Base-by-base conservation (phyloP, 2,888 invertebrate species). In the Notodonta dromedarius region DNA sequence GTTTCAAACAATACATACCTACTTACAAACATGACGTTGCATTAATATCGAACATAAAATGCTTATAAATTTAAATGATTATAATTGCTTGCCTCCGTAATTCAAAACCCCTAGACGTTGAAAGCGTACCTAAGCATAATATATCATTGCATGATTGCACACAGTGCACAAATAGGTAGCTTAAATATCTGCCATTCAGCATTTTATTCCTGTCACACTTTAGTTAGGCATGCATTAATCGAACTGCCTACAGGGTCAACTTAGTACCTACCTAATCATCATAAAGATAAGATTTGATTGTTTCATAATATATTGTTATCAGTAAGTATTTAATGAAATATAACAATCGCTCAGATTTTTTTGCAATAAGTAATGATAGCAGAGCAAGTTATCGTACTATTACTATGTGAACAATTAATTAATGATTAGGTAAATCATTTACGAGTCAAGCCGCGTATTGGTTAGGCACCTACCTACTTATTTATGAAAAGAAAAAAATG, bases 231-330 rank as follows among this genome's bases (percentile, higher is more conserved):
- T 44, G 40, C 9, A 42, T 42, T 42, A 11, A 42, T 11, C 42
- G n/a, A 13, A 48, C 14, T 14, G 3, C 50, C 16, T 14, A 48
- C n/a, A 14, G n/a, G 24, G 16, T 12, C 52, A 52, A 6, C 24
- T 32, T 12, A 52, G 13, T 52, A n/a, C n/a, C n/a, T n/a, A n/a
- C n/a, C n/a, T n/a, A 52, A 50, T 50, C 16, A 50, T 46, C 16
- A 16, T 8, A 8, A 5, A 67, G 78, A 78, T 78, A 78, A 75
- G 73, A 57, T 65, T 63, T 60, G 48, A 61, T 66, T 67, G 57
- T 63, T 64, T 59, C 57, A 62, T 58, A 61, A 50, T 39, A 48
- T 73, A 48, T 40, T 64, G 55, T 73, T 75, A 76, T 76, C 74
- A 24, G 24, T 24, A 24, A 24, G n/a, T 24, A 46, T n/a, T 7